Conservation (phyloP, 2,797 vertebrate genomes). For the Eutrigla gurnardus region DNA sequence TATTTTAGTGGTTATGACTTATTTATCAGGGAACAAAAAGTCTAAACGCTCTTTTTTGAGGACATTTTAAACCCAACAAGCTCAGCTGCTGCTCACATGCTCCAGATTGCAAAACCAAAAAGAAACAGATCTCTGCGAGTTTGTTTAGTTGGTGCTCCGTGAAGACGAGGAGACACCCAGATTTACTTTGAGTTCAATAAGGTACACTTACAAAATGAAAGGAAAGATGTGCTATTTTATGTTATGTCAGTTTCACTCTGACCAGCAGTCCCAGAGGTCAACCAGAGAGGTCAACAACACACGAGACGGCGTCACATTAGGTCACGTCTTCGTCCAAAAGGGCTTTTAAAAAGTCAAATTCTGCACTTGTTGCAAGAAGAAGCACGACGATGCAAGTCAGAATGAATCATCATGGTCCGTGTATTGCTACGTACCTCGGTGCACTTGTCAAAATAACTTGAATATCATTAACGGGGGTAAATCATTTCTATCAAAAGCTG, state of each 20-base stretch:
- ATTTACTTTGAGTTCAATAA: neutral
- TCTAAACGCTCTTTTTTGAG: neutral
- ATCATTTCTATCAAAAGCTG: neutral
- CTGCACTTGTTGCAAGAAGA: neutral
- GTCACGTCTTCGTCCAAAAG: neutral
- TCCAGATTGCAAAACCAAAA: neutral
- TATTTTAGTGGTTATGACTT: neutral
- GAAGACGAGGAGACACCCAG: neutral
- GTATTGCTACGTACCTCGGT: constrained; percentile 10
- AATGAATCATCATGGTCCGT: constrained; percentile 20
- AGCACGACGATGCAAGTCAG: neutral
- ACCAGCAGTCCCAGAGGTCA: neutral
- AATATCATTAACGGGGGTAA: neutral
- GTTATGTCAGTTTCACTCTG: too few species aligned
- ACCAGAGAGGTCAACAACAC: neutral
- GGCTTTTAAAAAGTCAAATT: neutral
- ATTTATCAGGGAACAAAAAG: neutral
- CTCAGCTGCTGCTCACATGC: too few species aligned
- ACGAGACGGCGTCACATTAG: neutral
- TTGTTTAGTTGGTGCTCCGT: neutral
- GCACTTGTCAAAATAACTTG: constrained; percentile 21
- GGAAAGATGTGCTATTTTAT: neutral
- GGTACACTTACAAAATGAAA: neutral
- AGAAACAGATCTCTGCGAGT: neutral
- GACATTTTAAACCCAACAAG: neutral